phyloP scores from a whole-genome alignment of 2,113 vertebrate genomes.

The Numida meleagris region DNA sequence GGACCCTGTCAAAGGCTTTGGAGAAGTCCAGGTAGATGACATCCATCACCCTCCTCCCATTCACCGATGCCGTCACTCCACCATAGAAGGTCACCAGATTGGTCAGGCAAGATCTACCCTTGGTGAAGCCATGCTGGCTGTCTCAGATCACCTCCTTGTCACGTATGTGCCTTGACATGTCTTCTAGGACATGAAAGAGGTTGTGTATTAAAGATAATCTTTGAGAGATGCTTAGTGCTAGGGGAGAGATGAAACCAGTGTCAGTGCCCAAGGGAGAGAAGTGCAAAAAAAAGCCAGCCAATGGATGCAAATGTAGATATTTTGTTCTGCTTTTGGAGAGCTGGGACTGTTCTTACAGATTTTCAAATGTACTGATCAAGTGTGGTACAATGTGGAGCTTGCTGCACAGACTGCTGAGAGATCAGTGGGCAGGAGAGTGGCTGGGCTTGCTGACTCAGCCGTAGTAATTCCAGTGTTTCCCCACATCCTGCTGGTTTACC shows the following conservation, averaged over 20 bases:
- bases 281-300: neutral
- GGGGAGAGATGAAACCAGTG: neutral
- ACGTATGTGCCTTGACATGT: too few relatives aligned
- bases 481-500: neutral
- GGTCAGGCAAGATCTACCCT: too few relatives aligned
- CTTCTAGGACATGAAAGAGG: too few relatives aligned
- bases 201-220: neutral
- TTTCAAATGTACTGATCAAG: neutral
- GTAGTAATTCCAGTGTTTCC: neutral
- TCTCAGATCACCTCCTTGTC: too few relatives aligned
- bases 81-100: too few relatives aligned
- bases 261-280: neutral
- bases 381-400: accelerated
- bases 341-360: neutral
- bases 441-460: constrained; percentile 21
- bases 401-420: neutral
- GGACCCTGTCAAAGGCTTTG: too few relatives aligned
- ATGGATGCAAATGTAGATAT: neutral
- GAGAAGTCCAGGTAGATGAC: too few relatives aligned
- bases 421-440: neutral
- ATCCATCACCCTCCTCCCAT: too few relatives aligned
- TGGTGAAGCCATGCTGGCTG: too few relatives aligned
- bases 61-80: too few relatives aligned
- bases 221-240: neutral
- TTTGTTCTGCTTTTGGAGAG: neutral